Conservation (phyloP, 2,888 invertebrate species). For the Colostygia pectinataria region DNA sequence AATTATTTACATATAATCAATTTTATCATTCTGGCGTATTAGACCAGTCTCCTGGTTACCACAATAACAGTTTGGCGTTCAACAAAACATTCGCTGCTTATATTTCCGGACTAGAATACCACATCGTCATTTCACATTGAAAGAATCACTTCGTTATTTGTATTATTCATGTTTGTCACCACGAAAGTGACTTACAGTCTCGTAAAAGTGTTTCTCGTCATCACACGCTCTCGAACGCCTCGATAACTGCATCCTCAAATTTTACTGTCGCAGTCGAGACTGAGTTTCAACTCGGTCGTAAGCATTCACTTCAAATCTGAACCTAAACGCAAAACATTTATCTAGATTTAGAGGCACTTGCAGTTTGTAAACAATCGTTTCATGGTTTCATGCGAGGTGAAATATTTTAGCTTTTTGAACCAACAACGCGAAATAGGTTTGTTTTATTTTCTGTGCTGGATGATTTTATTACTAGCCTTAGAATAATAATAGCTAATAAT, state of each 20-base stretch:
- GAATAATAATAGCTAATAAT: too few relatives aligned
- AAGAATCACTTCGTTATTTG: slow-evolving; percentile 13
- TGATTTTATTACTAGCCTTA: slow-evolving; percentile 4
- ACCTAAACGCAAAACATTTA: slow-evolving; percentile 34
- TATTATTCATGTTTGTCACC: slow-evolving; percentile 23
- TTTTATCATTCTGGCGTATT: too few relatives aligned
- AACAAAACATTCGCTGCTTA: too few relatives aligned
- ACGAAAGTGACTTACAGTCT: slow-evolving; percentile 26
- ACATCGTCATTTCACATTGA: neutral
- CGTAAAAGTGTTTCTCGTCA: slow-evolving; percentile 34
- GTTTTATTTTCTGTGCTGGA: slow-evolving; percentile 23
- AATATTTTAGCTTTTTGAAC: slow-evolving; percentile 19
- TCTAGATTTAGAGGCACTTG: slow-evolving; percentile 33
- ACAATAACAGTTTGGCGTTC: too few relatives aligned
- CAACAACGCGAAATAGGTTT: slow-evolving; percentile 14
- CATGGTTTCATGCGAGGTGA: slow-evolving; percentile 24
- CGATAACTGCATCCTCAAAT: slow-evolving; percentile 38
- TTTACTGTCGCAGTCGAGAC: slow-evolving; percentile 33
- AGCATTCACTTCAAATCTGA: slow-evolving; percentile 29
- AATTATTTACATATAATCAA: too few relatives aligned
- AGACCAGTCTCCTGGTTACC: too few relatives aligned
- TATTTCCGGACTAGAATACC: too few relatives aligned
- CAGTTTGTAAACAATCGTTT: slow-evolving; percentile 32
- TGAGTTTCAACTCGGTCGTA: slow-evolving; percentile 25
- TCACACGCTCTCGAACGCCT: slow-evolving; percentile 31